Conservation (phyloP, 2,113 vertebrate species). For the Gallinago paraguaiae region DNA sequence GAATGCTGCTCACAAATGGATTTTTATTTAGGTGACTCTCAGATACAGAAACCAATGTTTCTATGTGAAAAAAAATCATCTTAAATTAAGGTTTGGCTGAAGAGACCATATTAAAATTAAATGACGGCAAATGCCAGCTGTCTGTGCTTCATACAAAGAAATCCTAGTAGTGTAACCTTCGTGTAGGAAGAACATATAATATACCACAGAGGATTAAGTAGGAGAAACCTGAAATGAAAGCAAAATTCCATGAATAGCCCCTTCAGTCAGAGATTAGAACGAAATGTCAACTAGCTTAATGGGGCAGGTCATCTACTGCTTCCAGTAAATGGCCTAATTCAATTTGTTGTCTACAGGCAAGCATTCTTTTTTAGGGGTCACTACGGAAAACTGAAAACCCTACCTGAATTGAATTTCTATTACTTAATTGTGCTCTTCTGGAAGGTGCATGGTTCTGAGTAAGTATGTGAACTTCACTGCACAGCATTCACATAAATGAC, state of each 20-base stretch:
- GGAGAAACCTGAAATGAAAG: conserved; percentile 49
- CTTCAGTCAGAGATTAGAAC: conserved; percentile 61
- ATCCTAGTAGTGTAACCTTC: conserved; percentile 34
- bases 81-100: not conserved
- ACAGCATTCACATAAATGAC: not conserved
- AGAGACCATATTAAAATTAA: not conserved
- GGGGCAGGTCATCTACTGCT: conserved; percentile 45
- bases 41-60: not conserved
- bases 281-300: conserved; percentile 59
- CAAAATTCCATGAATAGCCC: conserved; percentile 51
- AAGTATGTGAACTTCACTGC: not conserved
- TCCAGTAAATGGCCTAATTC: conserved; percentile 63
- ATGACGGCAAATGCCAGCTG: not conserved
- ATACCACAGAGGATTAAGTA: conserved; percentile 22
- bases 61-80: not conserved
- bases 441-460: not conserved
- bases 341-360: conserved; percentile 48
- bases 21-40: not conserved
- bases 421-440: conserved; percentile 21
- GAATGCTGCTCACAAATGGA: not conserved
- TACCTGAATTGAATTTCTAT: conserved; percentile 54
- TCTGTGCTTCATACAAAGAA: conserved; percentile 37
- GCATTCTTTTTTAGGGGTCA: not conserved
- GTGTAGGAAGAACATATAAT: conserved; percentile 45
- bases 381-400: conserved; percentile 4